phyloP scores from a whole-genome alignment of 2,888 invertebrate species.

The Hetaerina titia region DNA sequence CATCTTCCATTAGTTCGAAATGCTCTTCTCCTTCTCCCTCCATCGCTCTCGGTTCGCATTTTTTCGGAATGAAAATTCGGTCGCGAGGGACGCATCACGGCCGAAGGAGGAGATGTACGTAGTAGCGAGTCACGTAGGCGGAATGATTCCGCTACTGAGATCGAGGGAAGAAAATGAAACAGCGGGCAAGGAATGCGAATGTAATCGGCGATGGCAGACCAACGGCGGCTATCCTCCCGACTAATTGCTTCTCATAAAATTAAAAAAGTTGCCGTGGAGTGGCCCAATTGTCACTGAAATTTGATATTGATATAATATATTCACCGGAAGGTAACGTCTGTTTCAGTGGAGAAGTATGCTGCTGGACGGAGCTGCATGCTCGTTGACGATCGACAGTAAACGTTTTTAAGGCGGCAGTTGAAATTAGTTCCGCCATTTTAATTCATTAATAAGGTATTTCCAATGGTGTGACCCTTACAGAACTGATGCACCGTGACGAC shows the following conservation, averaged over 20 bases:
- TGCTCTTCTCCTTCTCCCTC: neutral
- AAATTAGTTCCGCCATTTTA: no score
- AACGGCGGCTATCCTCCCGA: neutral
- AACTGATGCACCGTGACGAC: no score
- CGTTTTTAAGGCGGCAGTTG: neutral
- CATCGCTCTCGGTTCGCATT: neutral
- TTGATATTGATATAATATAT: neutral
- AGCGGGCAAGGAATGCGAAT: neutral
- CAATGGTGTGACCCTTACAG: no score
- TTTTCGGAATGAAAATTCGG: conserved; percentile 41
- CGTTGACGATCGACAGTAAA: neutral
- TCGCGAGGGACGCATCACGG: neutral
- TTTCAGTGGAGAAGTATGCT: neutral
- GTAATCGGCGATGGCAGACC: neutral
- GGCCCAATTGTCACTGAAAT: neutral
- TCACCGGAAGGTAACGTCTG: neutral
- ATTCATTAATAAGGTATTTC: no score
- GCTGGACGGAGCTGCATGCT: neutral
- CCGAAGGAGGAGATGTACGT: neutral
- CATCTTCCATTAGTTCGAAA: conserved; percentile 59
- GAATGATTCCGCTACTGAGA: neutral
- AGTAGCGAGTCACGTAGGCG: neutral
- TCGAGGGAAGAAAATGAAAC: neutral
- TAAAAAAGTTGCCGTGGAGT: neutral
- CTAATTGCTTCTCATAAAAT: neutral